These are phyloP conservation scores for Harpagoxenus sublaevis DNA, from an alignment of 2,888 invertebrate genomes.

Conservation along the genomic window DNA sequence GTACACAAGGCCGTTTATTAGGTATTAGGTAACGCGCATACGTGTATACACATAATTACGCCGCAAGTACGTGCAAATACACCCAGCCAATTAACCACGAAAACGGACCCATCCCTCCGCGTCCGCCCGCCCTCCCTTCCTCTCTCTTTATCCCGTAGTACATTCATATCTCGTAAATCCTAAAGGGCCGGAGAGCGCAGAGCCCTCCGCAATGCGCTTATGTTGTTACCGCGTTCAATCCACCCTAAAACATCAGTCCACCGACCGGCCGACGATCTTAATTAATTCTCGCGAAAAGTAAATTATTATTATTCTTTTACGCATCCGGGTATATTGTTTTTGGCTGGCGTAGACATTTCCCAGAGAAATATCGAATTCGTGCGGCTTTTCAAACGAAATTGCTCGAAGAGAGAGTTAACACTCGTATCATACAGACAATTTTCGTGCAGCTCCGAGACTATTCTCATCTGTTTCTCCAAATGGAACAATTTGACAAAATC, in stretches of 20 bases:
- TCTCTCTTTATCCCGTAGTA: conserved; percentile 52
- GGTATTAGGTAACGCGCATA: conserved; percentile 50
- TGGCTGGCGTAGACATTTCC: background rate
- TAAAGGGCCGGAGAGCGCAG: conserved; percentile 37
- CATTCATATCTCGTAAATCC: conserved; percentile 49
- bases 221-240: conserved; percentile 23
- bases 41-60: conserved; percentile 62
- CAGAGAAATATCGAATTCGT: background rate
- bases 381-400: background rate
- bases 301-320: conserved; percentile 12
- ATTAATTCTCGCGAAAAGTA: conserved; percentile 30
- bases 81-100: conserved; percentile 71
- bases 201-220: conserved; percentile 25
- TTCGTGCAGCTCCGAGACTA: conserved; percentile 8
- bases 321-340: background rate
- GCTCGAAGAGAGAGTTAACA: background rate
- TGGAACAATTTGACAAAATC: conserved; percentile 74
- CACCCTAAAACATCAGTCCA: conserved; percentile 31
- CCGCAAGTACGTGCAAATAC: conserved; percentile 55
- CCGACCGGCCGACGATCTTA: conserved; percentile 5
- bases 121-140: background rate
- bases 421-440: background rate
- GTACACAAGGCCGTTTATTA: conserved; percentile 53
- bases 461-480: background rate
- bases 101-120: conserved; percentile 58